These are phyloP conservation scores for Drosophila albomicans DNA, from an alignment of 1,140 invertebrate genomes.

Conservation along the genomic window DNA sequence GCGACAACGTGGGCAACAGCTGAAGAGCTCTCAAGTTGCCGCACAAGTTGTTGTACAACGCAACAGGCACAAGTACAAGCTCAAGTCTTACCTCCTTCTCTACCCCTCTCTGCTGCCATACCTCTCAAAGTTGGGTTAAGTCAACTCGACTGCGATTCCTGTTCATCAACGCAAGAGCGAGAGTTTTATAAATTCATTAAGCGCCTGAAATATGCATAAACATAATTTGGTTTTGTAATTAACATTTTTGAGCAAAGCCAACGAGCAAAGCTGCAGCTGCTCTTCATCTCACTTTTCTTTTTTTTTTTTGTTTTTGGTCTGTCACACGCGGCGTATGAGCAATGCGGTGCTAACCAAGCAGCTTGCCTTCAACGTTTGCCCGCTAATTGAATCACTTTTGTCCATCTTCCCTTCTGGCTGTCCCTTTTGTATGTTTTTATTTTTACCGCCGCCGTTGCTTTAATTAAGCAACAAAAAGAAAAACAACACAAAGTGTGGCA, in stretches of 20 bases:
- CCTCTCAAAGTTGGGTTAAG: neutral
- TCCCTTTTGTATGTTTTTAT: constrained; percentile 10
- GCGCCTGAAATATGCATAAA: constrained; percentile 49
- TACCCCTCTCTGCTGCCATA: too few relatives aligned
- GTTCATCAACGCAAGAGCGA: constrained; percentile 10
- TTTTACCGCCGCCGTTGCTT: constrained; percentile 14
- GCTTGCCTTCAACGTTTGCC: neutral
- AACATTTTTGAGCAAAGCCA: constrained; percentile 22
- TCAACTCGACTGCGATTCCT: constrained; percentile 21
- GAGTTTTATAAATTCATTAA: constrained; percentile 51
- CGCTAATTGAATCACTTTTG: constrained; percentile 46
- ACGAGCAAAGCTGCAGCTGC: neutral
- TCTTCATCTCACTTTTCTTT: neutral
- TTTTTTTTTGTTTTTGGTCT: too few relatives aligned
- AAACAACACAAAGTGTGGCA: neutral
- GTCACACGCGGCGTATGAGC: constrained; percentile 21
- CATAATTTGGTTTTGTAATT: constrained; percentile 53
- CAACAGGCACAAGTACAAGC: neutral
- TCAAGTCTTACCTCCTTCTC: too few relatives aligned
- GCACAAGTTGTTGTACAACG: constrained; percentile 18
- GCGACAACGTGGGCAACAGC: too few relatives aligned
- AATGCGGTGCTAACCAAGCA: neutral
- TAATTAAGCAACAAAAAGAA: constrained; percentile 23
- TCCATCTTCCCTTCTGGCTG: neutral
- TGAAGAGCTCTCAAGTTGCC: too few relatives aligned